phyloP scores from a whole-genome alignment of 2,113 vertebrate genomes.

The Anhinga anhinga region DNA sequence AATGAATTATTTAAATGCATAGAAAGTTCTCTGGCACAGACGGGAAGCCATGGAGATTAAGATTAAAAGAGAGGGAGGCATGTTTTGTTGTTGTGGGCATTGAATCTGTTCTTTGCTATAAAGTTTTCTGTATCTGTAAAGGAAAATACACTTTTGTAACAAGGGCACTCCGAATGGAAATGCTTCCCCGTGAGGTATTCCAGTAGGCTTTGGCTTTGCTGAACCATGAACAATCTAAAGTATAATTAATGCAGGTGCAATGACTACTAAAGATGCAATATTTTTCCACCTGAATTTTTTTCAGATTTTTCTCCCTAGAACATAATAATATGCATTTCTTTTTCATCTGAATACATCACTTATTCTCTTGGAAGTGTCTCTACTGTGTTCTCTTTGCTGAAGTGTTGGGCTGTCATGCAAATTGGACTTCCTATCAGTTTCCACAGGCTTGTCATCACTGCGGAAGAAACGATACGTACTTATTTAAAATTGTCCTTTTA shows the following conservation, averaged over 20 bases:
- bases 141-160: not conserved
- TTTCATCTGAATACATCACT: conserved; percentile 11
- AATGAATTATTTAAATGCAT: not conserved
- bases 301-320: not conserved
- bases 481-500: conserved; percentile 55
- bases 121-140: not conserved
- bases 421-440: conserved; percentile 28
- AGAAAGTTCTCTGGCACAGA: not conserved
- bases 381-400: conserved; percentile 27
- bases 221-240: not conserved
- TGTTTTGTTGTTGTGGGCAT: not conserved
- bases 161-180: not conserved
- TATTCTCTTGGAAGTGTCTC: conserved; percentile 25
- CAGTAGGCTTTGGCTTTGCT: not conserved
- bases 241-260: not conserved
- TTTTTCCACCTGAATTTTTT: not conserved
- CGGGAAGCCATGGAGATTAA: not conserved
- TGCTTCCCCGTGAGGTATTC: not conserved
- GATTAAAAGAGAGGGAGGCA: not conserved
- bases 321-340: not conserved
- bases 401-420: not conserved
- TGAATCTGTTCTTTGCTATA: not conserved
- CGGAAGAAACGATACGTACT: conserved; percentile 25
- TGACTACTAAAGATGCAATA: not conserved
- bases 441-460: conserved; percentile 32